phyloP scores from a whole-genome alignment of 2,888 invertebrate genomes.

The Limnephilus rhombicus region DNA sequence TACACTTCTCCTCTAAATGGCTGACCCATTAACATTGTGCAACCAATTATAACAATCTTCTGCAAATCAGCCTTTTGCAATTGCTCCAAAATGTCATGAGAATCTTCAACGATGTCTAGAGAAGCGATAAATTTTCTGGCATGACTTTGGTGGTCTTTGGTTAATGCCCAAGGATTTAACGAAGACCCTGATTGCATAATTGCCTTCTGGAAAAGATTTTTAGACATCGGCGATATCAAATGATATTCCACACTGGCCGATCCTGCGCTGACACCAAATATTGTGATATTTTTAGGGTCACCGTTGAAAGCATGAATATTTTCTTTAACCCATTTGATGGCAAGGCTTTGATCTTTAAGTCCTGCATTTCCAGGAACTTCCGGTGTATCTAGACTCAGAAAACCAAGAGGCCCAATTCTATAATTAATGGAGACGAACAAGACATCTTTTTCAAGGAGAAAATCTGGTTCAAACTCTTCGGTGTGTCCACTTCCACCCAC shows the following conservation, averaged over 20 bases:
- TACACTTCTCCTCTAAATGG: neutral
- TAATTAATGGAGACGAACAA: slow-evolving; percentile 69
- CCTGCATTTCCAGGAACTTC: slow-evolving; percentile 61
- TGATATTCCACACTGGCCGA: slow-evolving; percentile 61
- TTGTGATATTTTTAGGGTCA: slow-evolving; percentile 58
- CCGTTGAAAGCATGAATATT: slow-evolving; percentile 60
- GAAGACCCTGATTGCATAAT: slow-evolving; percentile 60
- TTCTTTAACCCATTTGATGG: slow-evolving; percentile 59
- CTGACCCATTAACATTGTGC: neutral
- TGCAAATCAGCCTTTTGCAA: slow-evolving; percentile 67
- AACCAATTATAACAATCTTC: slow-evolving; percentile 68
- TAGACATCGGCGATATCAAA: slow-evolving; percentile 55
- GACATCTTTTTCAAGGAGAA: slow-evolving; percentile 63
- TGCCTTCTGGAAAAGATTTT: slow-evolving; percentile 58
- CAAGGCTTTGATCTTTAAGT: slow-evolving; percentile 61
- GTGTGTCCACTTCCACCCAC: slow-evolving; percentile 65
- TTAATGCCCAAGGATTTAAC: slow-evolving; percentile 68
- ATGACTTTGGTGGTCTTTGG: slow-evolving; percentile 62
- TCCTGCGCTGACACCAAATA: slow-evolving; percentile 63
- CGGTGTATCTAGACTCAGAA: slow-evolving; percentile 60
- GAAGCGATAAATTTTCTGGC: neutral
- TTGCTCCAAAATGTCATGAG: neutral
- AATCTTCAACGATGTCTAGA: neutral
- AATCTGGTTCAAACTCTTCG: slow-evolving; percentile 66
- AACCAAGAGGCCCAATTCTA: slow-evolving; percentile 67